Base-by-base conservation (phyloP, 37 sponge, comb jelly and placozoan genomes). In the Oscarella lobularis region DNA sequence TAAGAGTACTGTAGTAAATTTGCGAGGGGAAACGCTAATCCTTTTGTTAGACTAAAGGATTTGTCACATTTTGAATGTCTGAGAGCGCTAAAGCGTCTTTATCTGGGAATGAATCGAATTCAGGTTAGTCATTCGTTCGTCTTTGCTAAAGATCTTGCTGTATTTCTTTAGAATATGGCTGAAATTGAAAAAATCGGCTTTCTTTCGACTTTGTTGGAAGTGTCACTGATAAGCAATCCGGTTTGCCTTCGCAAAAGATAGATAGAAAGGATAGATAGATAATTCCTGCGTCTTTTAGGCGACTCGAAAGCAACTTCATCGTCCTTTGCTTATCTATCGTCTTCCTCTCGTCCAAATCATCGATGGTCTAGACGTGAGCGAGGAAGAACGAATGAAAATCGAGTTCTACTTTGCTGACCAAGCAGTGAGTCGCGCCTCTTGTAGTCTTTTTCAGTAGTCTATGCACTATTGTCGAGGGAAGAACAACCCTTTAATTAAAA, bases 141-240 rank as follows among this genome's bases (percentile, higher is more conserved):
- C 40, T 38, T 6, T 72, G 3, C 31, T 2, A 75, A 14, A 40
- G 39, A 37, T 36, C 39, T 31, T 77, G n/a, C 2, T 81, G 48
- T 4, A 14, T 38, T 31, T 31, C 35, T 35, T 3, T 68, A 93
- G 94, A 92, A 95, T 30, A 84, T 85, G 66, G 37, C 80, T 38
- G 92, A 95, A 38, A 39, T 95, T 29, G 96, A 95, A 39, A 92
- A 88, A 68, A 78, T 95, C n/a, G 39, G 73, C 32, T 33, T 54
- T 37, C 77, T 95, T 0, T 37, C 79, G 27, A 75, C 39, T 30
- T 68, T 95, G 38, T 78, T 85, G n/a, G 96, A 95, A 65, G 37
- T 95, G 33, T 95, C 96, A 0, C 65, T 95, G 0, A 73, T 91
- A 20, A 88, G 81, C 74, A 95, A 95, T 35, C 96, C 92, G 6